phyloP scores from a whole-genome alignment of 1,140 invertebrate genomes.

The Elymnias hypermnestra region DNA sequence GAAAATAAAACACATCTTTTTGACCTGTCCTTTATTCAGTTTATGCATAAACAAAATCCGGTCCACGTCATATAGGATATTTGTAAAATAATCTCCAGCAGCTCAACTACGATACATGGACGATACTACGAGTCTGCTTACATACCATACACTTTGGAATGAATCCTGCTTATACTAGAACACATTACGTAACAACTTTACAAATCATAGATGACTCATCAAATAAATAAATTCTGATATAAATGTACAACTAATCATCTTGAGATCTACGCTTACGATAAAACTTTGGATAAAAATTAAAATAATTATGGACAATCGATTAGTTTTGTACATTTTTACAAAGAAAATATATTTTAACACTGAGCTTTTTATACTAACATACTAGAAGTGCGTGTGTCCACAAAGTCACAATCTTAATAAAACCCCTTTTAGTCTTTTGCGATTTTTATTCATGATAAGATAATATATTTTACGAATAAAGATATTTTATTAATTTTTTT shows the following conservation, averaged over 20 bases:
- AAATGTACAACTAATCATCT: constrained; percentile 56
- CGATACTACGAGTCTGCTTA: constrained; percentile 33
- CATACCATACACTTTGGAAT: constrained; percentile 64
- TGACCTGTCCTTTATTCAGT: constrained; percentile 69
- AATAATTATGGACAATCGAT: constrained; percentile 59
- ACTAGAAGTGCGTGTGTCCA: not conserved
- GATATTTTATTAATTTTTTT: too few species aligned
- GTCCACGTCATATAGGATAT: constrained; percentile 42
- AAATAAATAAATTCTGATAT: constrained; percentile 70
- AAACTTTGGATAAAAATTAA: constrained; percentile 74
- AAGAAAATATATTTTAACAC: constrained; percentile 33
- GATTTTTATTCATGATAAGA: too few species aligned
- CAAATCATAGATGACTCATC: constrained; percentile 50
- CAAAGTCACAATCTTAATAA: not conserved
- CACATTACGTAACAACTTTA: constrained; percentile 54
- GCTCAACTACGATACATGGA: constrained; percentile 36
- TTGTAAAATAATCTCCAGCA: constrained; percentile 42
- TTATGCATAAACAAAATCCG: constrained; percentile 69
- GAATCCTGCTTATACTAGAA: constrained; percentile 56
- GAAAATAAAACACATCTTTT: constrained; percentile 31
- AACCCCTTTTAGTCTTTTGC: too few species aligned
- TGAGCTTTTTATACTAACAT: not conserved
- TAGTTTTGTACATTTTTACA: constrained; percentile 72
- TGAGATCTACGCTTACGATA: constrained; percentile 74
- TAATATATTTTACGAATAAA: too few species aligned